Evolutionary conservation across 2,113 vertebrate genomes (phyloP).

Genomic region (Periophthalmodon schlosseri): DNA sequence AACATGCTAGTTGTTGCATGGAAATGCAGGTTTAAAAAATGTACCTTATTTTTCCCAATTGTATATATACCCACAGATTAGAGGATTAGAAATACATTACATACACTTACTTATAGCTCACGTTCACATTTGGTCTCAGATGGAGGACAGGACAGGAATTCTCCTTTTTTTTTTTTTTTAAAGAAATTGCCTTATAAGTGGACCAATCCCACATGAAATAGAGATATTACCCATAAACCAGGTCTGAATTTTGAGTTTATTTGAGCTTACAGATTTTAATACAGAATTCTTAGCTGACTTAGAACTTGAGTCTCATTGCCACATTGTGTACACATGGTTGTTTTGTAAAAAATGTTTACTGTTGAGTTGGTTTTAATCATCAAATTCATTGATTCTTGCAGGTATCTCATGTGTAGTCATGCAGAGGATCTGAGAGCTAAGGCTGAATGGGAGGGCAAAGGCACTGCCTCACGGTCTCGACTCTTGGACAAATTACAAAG

Average conservation of each 20-base stretch:
- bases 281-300: too few relatives aligned
- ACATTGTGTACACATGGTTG: not conserved
- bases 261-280: too few relatives aligned
- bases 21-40: not conserved
- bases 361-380: too few relatives aligned
- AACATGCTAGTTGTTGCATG: not conserved
- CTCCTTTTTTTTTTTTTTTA: too few relatives aligned
- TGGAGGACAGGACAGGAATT: too few relatives aligned
- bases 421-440: conserved; percentile 95
- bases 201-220: too few relatives aligned
- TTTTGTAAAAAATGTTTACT: not conserved
- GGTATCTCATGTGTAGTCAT: conserved; percentile 99
- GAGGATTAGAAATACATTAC: not conserved
- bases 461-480: conserved; percentile 90
- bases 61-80: not conserved
- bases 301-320: not conserved
- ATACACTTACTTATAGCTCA: not conserved
- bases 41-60: not conserved
- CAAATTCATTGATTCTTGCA: conserved; percentile 43
- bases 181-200: too few relatives aligned
- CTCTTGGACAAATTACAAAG: conserved; percentile 98
- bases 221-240: not conserved
- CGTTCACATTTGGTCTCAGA: too few relatives aligned
- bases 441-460: conserved; percentile 99
- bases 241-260: not conserved